phyloP scores from a whole-genome alignment of 2,113 vertebrate species.

The Columbina picui region DNA sequence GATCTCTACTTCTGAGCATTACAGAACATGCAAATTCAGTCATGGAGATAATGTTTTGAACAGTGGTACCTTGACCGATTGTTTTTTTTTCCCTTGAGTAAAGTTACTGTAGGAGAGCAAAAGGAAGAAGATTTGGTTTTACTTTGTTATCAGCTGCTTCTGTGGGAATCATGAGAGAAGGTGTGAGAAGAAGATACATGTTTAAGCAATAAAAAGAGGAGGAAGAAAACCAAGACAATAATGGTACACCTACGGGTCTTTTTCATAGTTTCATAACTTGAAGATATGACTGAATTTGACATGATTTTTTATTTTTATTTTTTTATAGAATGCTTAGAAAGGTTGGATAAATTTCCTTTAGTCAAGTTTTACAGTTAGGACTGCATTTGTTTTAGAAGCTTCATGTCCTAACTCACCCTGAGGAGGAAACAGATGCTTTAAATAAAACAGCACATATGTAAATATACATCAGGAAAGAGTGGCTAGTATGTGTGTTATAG shows the following conservation, averaged over 20 bases:
- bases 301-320: background rate
- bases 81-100: background rate
- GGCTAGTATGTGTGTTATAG: background rate
- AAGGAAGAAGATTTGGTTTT: background rate
- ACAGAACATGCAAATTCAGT: background rate
- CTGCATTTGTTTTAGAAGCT: background rate
- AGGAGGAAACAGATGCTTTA: background rate
- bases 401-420: background rate
- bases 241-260: background rate
- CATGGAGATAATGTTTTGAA: background rate
- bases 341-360: background rate
- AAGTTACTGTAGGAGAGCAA: background rate
- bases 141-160: background rate
- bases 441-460: background rate
- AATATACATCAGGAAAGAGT: background rate
- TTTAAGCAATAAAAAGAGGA: background rate
- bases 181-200: background rate
- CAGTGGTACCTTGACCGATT: background rate
- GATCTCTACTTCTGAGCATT: background rate
- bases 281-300: background rate
- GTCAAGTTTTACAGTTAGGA: background rate
- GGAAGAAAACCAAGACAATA: background rate
- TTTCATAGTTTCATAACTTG: background rate
- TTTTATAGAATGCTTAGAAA: background rate
- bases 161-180: background rate